These are phyloP conservation scores for Protobothrops mucrosquamatus DNA, from an alignment of 2,113 vertebrate genomes.

Conservation along the genomic window DNA sequence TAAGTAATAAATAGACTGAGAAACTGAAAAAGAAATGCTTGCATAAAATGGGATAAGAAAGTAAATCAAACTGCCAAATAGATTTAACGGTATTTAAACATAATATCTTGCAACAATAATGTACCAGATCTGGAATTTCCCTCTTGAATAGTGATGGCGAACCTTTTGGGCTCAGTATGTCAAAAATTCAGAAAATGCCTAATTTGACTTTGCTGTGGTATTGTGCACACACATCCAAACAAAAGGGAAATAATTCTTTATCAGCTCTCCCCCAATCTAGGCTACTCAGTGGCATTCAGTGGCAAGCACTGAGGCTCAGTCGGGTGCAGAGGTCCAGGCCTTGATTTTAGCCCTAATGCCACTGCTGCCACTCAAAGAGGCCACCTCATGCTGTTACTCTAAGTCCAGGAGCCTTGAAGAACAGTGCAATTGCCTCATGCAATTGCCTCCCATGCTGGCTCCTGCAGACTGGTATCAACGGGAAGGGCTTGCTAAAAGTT, in stretches of 20 bases:
- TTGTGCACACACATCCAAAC: not conserved
- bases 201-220: not conserved
- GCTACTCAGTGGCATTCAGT: not conserved
- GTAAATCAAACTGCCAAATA: not conserved
- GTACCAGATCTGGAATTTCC: not conserved
- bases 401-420: not conserved
- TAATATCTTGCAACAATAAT: not conserved
- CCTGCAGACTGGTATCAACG: not conserved
- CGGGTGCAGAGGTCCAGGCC: not conserved
- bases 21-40: not conserved
- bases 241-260: not conserved
- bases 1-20: not conserved
- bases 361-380: not conserved
- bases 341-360: not conserved
- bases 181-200: not conserved
- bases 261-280: not conserved
- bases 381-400: not conserved
- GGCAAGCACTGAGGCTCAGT: not conserved
- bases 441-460: not conserved
- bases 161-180: not conserved
- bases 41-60: not conserved
- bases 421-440: not conserved
- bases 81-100: slow-evolving; percentile 1
- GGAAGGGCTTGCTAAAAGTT: not conserved
- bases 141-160: not conserved